These are phyloP conservation scores for Chrysocyon brachyurus DNA, from an alignment of 2,797 vertebrate genomes.

Conservation along the genomic window DNA sequence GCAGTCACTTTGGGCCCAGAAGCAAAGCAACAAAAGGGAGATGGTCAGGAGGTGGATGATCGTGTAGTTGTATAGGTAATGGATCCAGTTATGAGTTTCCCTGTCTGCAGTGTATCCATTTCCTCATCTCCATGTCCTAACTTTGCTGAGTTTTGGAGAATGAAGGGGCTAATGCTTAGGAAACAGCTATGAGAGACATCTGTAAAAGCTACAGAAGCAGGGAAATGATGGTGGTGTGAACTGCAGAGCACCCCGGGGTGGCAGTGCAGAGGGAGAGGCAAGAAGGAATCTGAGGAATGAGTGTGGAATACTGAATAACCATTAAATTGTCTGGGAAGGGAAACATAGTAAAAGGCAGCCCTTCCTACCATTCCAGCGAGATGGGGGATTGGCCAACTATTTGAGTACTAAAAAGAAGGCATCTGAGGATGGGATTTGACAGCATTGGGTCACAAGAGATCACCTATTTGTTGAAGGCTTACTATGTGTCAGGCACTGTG, in stretches of 20 bases:
- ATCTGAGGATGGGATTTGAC: neutral
- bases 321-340: neutral
- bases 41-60: neutral
- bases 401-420: neutral
- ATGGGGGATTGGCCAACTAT: neutral
- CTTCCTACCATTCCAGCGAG: neutral
- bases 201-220: neutral
- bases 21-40: neutral
- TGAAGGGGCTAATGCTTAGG: neutral
- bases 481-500: neutral
- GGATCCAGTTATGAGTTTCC: neutral
- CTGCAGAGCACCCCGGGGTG: neutral
- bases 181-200: neutral
- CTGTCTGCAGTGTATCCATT: neutral
- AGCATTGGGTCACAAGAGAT: neutral
- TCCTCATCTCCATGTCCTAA: neutral
- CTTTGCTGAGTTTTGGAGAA: slow-evolving; percentile 15
- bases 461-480: neutral
- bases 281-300: neutral
- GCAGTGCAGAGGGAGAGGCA: neutral
- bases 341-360: neutral
- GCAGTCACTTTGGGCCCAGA: neutral
- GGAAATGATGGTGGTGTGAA: neutral
- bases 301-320: neutral
- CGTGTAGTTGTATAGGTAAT: neutral